Percentiles rank a stretch among this genome's conserved stretches.
Conservation (phyloP, 2,888 invertebrate genomes). For the Digitonthophagus gazella region DNA sequence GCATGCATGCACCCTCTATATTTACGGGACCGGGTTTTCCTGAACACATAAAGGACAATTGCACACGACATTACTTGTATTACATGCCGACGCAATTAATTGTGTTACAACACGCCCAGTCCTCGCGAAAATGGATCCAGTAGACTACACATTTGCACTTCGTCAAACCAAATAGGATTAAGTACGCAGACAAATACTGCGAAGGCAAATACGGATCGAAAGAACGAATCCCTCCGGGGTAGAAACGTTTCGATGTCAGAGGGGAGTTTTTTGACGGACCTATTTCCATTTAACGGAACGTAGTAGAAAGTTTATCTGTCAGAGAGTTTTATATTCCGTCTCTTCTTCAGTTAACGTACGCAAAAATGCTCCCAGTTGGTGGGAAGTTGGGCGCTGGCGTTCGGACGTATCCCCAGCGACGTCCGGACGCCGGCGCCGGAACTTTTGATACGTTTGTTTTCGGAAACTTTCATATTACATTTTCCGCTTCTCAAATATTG, state of each 20-base stretch:
- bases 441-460: slow-evolving; percentile 29
- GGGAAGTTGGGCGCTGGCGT: not conserved
- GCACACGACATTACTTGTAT: slow-evolving; percentile 7
- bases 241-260: too few relatives aligned
- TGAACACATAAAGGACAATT: slow-evolving; percentile 15
- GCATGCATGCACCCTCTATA: not conserved
- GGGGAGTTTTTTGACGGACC: slow-evolving; percentile 10
- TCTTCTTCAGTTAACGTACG: slow-evolving; percentile 18
- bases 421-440: slow-evolving; percentile 8
- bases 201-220: too few relatives aligned
- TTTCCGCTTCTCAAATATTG: slow-evolving; percentile 29
- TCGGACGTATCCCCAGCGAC: not conserved
- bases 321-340: slow-evolving; percentile 26
- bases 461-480: slow-evolving; percentile 29
- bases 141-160: not conserved
- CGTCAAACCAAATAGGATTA: not conserved
- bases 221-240: too few relatives aligned
- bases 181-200: not conserved
- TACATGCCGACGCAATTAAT: slow-evolving; percentile 3
- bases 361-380: slow-evolving; percentile 3
- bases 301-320: slow-evolving; percentile 27
- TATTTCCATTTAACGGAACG: slow-evolving; percentile 23
- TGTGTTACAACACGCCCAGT: not conserved
- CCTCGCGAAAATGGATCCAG: not conserved
- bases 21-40: not conserved